phyloP scores from a whole-genome alignment of 2,113 vertebrate genomes.

The Eulacestoma nigropectus region DNA sequence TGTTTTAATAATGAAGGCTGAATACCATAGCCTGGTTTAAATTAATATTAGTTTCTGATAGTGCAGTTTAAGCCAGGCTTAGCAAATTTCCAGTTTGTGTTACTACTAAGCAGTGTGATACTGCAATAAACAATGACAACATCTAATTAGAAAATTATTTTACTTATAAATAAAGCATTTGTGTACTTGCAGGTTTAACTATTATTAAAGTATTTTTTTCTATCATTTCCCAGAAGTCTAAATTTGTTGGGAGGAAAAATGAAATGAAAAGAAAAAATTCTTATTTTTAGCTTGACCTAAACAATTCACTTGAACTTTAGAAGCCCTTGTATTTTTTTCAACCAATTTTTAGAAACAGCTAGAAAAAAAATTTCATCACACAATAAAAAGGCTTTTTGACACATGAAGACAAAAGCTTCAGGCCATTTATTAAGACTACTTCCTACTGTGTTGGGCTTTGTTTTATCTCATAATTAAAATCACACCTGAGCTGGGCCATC shows the following conservation, averaged over 20 bases:
- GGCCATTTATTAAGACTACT: constrained; percentile 74
- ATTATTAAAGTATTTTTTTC: not conserved
- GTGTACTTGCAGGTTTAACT: not conserved
- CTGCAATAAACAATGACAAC: not conserved
- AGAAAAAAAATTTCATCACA: constrained; percentile 39
- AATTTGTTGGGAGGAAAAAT: not conserved
- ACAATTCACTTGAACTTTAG: not conserved
- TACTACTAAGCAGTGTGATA: not conserved
- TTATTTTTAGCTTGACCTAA: not conserved
- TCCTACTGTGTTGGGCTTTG: constrained; percentile 71
- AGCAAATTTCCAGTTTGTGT: not conserved
- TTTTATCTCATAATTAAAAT: constrained; percentile 78
- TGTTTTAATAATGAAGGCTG: constrained; percentile 28
- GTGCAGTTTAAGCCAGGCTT: not conserved
- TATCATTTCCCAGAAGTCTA: not conserved
- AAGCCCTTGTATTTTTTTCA: constrained; percentile 8
- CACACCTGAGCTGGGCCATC: constrained; percentile 76
- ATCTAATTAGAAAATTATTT: not conserved
- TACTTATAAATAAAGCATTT: not conserved
- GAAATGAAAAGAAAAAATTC: not conserved
- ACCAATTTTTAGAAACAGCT: constrained; percentile 46
- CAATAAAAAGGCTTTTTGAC: constrained; percentile 64
- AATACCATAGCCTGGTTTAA: not conserved
- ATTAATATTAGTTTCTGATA: not conserved
- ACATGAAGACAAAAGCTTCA: constrained; percentile 70